phyloP scores from a whole-genome alignment of 2,888 invertebrate genomes.

The Himalopsyche kuldschensis region DNA sequence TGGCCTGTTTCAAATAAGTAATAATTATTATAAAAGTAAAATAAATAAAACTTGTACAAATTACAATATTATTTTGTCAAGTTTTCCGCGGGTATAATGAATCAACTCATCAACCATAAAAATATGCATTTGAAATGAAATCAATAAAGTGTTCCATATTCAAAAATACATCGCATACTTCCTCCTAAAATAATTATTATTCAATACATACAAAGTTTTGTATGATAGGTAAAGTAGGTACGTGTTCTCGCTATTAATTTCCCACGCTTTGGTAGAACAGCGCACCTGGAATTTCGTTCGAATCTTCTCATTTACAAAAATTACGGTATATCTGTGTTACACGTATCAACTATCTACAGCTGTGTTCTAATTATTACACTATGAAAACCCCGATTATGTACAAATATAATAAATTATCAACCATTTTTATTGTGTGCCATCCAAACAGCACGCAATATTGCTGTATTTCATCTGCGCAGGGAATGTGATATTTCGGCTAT shows the following conservation, averaged over 20 bases:
- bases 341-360: background rate
- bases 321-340: background rate
- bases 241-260: background rate
- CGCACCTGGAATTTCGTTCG: background rate
- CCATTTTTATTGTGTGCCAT: background rate
- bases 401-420: background rate
- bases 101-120: background rate
- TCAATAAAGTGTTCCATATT: background rate
- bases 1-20: background rate
- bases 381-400: background rate
- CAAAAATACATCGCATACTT: background rate
- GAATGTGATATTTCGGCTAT: background rate
- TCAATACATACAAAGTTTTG: background rate
- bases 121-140: background rate
- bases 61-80: background rate
- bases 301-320: background rate
- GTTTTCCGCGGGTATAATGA: background rate
- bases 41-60: background rate
- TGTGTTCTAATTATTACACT: background rate
- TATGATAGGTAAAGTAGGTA: background rate
- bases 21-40: background rate
- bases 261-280: background rate
- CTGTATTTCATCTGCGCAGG: background rate
- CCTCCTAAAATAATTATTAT: background rate
- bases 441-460: background rate